Conservation (phyloP, 2,888 invertebrate species). For the Macroteleia sp. region DNA sequence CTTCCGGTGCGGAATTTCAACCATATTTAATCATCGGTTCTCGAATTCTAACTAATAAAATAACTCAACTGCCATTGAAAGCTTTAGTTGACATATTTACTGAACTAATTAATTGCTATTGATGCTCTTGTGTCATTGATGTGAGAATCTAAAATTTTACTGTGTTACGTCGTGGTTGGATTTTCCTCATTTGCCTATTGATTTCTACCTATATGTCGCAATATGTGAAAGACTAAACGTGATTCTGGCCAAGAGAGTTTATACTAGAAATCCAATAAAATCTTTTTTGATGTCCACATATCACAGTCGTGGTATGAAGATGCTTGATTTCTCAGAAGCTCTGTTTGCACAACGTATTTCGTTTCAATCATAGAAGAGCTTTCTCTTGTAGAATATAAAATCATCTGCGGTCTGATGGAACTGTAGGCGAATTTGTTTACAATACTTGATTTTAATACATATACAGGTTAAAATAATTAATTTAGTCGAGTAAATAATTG, state of each 20-base stretch:
- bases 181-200: slow-evolving; percentile 47
- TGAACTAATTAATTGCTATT: slow-evolving; percentile 77
- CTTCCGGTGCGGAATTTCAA: slow-evolving; percentile 36
- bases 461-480: no score
- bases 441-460: no score
- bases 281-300: slow-evolving; percentile 18
- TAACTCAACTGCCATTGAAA: slow-evolving; percentile 66
- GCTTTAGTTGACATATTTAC: slow-evolving; percentile 63
- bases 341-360: slow-evolving; percentile 25
- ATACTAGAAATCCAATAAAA: slow-evolving; percentile 32
- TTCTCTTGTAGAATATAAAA: slow-evolving; percentile 38
- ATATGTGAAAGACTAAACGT: slow-evolving; percentile 27
- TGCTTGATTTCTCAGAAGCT: slow-evolving; percentile 25
- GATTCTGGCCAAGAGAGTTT: slow-evolving; percentile 7
- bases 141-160: slow-evolving; percentile 56
- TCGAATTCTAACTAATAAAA: slow-evolving; percentile 69
- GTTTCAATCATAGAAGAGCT: slow-evolving; percentile 30
- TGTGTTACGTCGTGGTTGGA: slow-evolving; percentile 27
- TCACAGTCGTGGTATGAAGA: slow-evolving; percentile 1
- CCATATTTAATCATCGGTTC: slow-evolving; percentile 70
- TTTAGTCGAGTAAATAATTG: no score
- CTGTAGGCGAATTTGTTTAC: not conserved
- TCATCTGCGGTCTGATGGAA: slow-evolving; percentile 3
- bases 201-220: slow-evolving; percentile 30
- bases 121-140: slow-evolving; percentile 75